phyloP scores from a whole-genome alignment of 2,113 vertebrate genomes.

The Phalacrocorax brasilianus region DNA sequence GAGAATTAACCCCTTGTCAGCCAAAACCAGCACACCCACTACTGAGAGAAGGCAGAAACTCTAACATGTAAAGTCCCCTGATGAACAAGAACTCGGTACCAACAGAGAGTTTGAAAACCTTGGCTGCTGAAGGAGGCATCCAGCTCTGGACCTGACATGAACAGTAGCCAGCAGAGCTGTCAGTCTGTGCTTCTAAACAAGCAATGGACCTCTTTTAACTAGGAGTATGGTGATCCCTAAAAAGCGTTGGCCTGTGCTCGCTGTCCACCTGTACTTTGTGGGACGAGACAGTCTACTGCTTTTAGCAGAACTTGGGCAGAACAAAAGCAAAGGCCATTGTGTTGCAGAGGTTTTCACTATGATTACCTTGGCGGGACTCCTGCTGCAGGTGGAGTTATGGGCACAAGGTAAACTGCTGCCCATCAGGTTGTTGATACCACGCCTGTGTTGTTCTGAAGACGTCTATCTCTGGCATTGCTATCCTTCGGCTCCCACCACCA shows the following conservation, averaged over 20 bases:
- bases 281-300: background rate
- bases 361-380: background rate
- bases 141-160: background rate
- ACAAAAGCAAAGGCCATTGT: background rate
- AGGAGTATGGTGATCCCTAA: background rate
- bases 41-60: background rate
- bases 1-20: too few relatives aligned
- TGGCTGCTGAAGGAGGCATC: background rate
- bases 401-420: background rate
- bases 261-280: background rate
- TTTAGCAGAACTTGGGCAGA: background rate
- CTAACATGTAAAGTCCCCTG: background rate
- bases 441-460: background rate
- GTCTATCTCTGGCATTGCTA: background rate
- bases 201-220: background rate
- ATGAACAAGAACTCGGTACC: background rate
- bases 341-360: background rate
- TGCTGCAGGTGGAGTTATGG: background rate
- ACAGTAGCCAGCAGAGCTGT: background rate
- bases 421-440: background rate
- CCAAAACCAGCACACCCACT: too few relatives aligned
- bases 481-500: background rate
- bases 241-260: background rate
- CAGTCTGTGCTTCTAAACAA: background rate
- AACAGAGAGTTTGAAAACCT: background rate